Evolutionary conservation across 2,888 invertebrate genomes (phyloP).

Genomic region (Hartigia nigra): DNA sequence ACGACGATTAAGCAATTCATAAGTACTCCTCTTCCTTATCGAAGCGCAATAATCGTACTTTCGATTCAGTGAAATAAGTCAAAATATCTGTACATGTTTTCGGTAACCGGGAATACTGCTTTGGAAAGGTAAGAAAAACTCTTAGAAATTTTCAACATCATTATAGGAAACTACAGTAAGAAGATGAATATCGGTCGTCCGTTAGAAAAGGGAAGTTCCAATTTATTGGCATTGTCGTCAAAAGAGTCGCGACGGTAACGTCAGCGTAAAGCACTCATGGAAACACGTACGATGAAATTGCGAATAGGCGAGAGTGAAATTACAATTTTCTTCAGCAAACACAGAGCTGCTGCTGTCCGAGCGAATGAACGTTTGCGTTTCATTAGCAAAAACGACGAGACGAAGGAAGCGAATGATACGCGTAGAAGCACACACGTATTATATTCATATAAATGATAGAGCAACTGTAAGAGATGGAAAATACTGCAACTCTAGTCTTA

Average conservation of each 20-base stretch:
- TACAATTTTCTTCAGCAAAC: slow-evolving; percentile 39
- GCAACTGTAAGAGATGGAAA: too few species aligned
- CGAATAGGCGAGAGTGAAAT: slow-evolving; percentile 28
- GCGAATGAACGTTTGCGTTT: slow-evolving; percentile 36
- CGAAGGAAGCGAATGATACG: slow-evolving; percentile 32
- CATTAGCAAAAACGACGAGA: slow-evolving; percentile 34
- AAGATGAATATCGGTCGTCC: too few species aligned
- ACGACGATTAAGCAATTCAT: slow-evolving; percentile 59
- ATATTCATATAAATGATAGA: neutral
- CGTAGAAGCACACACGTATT: slow-evolving; percentile 32
- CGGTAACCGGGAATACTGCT: too few species aligned
- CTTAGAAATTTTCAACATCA: too few species aligned
- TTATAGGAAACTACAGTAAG: too few species aligned
- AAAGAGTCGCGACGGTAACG: too few species aligned
- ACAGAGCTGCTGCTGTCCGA: slow-evolving; percentile 9
- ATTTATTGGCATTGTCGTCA: too few species aligned
- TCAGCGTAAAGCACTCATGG: neutral
- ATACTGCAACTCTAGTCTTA: neutral
- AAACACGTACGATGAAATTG: slow-evolving; percentile 1
- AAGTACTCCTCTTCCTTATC: slow-evolving; percentile 33
- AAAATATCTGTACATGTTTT: too few species aligned
- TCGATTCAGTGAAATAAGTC: too few species aligned
- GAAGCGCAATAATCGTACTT: neutral
- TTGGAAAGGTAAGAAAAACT: too few species aligned
- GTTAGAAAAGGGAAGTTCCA: too few species aligned